Percentiles rank a stretch among this genome's conserved stretches.
Evolutionary conservation across 2,797 vertebrate genomes (phyloP).

Genomic region (Hypotaenidia okinawae): DNA sequence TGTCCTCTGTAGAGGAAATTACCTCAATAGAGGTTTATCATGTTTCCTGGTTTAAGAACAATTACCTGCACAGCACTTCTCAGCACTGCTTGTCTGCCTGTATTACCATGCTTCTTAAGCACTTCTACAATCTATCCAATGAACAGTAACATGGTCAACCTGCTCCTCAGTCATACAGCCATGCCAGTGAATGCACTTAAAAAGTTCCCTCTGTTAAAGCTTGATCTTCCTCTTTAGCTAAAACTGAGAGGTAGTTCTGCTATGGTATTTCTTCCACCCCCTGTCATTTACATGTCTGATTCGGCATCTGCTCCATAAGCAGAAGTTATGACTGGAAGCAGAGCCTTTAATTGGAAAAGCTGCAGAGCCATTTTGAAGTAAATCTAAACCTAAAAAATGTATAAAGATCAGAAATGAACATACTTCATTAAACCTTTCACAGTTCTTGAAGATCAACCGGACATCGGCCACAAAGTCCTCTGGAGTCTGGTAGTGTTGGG

Average conservation of each 20-base stretch:
- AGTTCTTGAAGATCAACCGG: slow-evolving; percentile 97
- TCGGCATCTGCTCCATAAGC: not conserved
- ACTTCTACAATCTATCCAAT: not conserved
- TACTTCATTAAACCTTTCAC: slow-evolving; percentile 99
- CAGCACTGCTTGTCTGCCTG: not conserved
- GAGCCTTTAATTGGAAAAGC: not conserved
- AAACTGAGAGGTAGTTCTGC: not conserved
- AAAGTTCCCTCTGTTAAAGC: not conserved
- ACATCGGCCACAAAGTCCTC: slow-evolving; percentile 95
- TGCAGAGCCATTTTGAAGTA: not conserved
- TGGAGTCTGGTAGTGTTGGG: slow-evolving; percentile 89
- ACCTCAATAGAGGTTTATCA: not conserved
- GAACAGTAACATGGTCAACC: not conserved
- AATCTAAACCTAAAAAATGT: not conserved
- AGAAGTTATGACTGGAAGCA: slow-evolving; percentile 5
- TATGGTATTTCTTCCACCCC: not conserved
- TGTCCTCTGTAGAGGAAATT: not conserved
- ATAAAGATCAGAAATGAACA: slow-evolving; percentile 81
- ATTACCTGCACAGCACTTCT: not conserved
- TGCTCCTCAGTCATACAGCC: not conserved
- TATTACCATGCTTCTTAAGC: not conserved
- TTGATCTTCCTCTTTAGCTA: not conserved
- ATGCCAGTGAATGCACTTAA: not conserved
- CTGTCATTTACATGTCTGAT: not conserved
- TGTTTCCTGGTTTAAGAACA: not conserved